phyloP scores from a whole-genome alignment of 2,113 vertebrate species.

The Melospiza georgiana region DNA sequence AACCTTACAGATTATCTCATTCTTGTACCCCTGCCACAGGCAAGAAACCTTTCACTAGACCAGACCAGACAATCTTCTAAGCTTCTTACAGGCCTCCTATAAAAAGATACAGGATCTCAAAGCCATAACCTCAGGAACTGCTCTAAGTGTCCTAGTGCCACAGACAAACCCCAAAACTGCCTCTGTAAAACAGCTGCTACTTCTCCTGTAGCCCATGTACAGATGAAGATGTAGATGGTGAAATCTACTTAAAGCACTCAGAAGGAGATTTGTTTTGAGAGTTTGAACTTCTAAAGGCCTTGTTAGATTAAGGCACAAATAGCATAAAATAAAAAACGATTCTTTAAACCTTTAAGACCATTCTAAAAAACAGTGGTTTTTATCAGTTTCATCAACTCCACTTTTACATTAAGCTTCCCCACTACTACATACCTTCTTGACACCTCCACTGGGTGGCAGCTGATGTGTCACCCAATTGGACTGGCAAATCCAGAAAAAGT shows the following conservation, averaged over 20 bases:
- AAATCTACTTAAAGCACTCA: background rate
- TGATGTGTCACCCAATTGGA: accelerated
- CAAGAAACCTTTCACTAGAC: background rate
- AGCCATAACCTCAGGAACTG: background rate
- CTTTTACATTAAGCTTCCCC: background rate
- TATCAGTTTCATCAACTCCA: background rate
- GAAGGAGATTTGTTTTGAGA: background rate
- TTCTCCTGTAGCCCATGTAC: background rate
- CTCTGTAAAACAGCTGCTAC: background rate
- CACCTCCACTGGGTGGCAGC: background rate
- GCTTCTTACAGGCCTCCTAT: background rate
- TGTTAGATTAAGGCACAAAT: background rate
- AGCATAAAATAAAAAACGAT: too few relatives aligned
- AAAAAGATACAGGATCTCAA: background rate
- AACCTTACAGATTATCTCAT: background rate
- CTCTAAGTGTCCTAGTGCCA: background rate
- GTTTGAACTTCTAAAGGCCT: background rate
- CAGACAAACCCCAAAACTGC: background rate
- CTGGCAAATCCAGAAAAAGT: background rate
- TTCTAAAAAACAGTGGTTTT: background rate
- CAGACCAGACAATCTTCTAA: background rate
- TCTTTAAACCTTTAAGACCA: background rate
- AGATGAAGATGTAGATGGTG: background rate
- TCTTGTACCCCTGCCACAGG: background rate
- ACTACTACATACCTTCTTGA: background rate